Conservation (phyloP, 2,888 invertebrate genomes). For the Melinaea marsaeus region DNA sequence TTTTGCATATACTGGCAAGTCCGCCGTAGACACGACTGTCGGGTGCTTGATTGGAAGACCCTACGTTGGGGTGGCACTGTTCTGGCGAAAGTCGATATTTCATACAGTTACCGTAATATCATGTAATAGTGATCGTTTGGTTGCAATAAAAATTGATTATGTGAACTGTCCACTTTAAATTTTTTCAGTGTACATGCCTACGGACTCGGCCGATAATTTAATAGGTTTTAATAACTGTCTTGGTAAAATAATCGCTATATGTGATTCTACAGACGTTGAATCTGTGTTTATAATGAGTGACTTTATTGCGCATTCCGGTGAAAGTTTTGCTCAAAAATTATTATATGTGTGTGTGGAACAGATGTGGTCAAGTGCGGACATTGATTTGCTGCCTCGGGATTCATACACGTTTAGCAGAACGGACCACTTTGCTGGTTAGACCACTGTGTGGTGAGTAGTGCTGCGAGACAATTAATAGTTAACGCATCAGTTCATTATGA, state of each 20-base stretch:
- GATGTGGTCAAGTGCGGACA: slow-evolving; percentile 31
- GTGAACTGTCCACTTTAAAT: background rate
- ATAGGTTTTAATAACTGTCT: background rate
- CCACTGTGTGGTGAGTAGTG: slow-evolving; percentile 22
- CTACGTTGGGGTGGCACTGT: slow-evolving; percentile 6
- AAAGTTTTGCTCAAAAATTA: slow-evolving; percentile 29
- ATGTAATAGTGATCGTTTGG: background rate
- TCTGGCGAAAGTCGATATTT: slow-evolving; percentile 3
- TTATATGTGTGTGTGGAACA: slow-evolving; percentile 31
- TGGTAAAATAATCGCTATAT: background rate
- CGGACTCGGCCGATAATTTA: background rate
- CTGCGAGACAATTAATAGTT: no score
- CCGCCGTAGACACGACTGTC: background rate
- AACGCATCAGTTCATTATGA: slow-evolving; percentile 15
- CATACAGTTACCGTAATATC: slow-evolving; percentile 2
- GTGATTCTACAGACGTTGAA: slow-evolving; percentile 17
- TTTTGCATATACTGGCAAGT: no score
- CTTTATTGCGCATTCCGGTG: slow-evolving; percentile 34
- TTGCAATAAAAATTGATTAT: background rate
- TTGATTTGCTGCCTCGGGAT: slow-evolving; percentile 17
- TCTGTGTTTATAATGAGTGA: slow-evolving; percentile 31
- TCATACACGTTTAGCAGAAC: slow-evolving; percentile 31
- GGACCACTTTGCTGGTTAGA: slow-evolving; percentile 26
- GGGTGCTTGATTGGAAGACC: slow-evolving; percentile 5
- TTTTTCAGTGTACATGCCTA: background rate